Conservation (phyloP, 2,113 vertebrate genomes). For the Piliocolobus tephrosceles region DNA sequence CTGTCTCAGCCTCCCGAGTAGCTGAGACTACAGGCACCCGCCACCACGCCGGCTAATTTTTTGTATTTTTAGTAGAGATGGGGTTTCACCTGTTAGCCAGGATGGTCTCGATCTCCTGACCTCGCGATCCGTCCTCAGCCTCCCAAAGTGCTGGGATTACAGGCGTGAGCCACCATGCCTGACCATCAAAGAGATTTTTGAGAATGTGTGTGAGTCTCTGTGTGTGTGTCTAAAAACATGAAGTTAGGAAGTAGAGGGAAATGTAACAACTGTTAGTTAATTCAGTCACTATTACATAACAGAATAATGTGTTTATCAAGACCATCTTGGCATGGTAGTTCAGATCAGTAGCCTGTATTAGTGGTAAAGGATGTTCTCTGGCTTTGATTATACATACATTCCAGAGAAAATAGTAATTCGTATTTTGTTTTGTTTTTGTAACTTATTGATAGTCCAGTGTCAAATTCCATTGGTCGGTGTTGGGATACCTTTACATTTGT, state of each 20-base stretch:
- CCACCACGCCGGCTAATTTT: no score
- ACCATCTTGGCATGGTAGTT: constrained; percentile 13
- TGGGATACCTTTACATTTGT: constrained; percentile 33
- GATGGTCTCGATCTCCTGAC: no score
- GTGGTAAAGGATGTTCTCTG: constrained; percentile 18
- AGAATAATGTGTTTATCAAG: constrained; percentile 38
- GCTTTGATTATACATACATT: not conserved
- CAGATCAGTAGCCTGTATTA: constrained; percentile 32
- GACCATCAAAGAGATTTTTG: not conserved
- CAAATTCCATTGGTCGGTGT: constrained; percentile 46
- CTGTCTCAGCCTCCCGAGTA: no score
- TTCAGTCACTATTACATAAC: constrained; percentile 25
- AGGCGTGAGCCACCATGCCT: no score
- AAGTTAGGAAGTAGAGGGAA: not conserved
- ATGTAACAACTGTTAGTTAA: not conserved
- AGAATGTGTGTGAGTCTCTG: not conserved
- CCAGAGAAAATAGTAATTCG: constrained; percentile 38
- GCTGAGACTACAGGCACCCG: no score
- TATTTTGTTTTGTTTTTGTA: constrained; percentile 40
- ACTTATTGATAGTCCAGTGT: constrained; percentile 17
- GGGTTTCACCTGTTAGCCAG: no score
- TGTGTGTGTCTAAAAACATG: not conserved
- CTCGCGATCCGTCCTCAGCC: no score
- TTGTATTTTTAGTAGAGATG: no score
- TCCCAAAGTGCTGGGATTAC: no score